phyloP scores from a whole-genome alignment of 1,140 invertebrate genomes.

The Leptopilina clavipes region DNA sequence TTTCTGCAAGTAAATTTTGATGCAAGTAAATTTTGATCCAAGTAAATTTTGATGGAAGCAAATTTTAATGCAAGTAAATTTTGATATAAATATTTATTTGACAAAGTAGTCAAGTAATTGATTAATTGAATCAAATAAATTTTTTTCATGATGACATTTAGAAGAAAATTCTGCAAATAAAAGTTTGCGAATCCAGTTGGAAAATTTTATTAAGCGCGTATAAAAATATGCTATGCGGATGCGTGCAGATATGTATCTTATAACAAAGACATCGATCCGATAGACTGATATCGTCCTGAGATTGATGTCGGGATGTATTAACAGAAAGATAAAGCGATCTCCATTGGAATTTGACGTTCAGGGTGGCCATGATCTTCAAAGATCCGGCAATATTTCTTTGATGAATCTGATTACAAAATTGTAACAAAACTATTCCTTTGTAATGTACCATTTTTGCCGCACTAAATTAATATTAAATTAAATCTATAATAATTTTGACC shows the following conservation, averaged over 20 bases:
- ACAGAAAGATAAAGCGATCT: conserved; percentile 63
- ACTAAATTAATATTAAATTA: background rate
- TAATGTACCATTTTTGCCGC: background rate
- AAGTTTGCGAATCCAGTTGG: too few species aligned
- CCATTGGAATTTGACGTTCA: conserved; percentile 61
- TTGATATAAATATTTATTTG: too few species aligned
- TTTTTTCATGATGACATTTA: too few species aligned
- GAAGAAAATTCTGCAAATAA: too few species aligned
- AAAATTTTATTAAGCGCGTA: too few species aligned
- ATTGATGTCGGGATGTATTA: conserved; percentile 57
- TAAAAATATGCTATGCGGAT: background rate
- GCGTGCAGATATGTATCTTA: conserved; percentile 44
- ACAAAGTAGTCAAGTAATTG: too few species aligned
- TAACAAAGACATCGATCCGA: conserved; percentile 54
- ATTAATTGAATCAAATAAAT: too few species aligned
- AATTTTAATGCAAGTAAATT: too few species aligned
- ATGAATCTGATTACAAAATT: conserved; percentile 29
- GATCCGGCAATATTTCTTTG: conserved; percentile 41
- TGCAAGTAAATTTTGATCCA: too few species aligned
- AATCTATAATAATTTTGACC: too few species aligned
- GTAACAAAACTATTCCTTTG: conserved; percentile 10
- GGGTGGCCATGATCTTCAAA: conserved; percentile 61
- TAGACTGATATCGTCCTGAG: conserved; percentile 62
- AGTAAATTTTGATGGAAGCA: too few species aligned
- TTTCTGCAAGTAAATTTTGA: too few species aligned